Evolutionary conservation across 2,113 vertebrate species (phyloP).

Genomic region (Tachysurus vachellii): DNA sequence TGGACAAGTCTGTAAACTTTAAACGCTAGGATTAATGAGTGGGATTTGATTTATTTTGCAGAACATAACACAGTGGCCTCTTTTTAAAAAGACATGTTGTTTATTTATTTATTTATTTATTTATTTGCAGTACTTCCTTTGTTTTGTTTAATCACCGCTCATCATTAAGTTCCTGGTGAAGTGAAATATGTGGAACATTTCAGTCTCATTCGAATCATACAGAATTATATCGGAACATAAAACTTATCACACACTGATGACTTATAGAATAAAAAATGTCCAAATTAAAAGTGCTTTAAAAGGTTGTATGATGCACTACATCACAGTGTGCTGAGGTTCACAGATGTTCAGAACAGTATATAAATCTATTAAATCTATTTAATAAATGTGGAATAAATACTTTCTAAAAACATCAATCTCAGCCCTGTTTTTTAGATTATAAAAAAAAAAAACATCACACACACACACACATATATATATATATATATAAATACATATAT

Average conservation of each 20-base stretch:
- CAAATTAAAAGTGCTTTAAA: neutral
- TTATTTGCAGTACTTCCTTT: neutral
- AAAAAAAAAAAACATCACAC: too few relatives aligned
- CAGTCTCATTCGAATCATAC: neutral
- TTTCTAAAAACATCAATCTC: neutral
- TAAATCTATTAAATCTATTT: neutral
- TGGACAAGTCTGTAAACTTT: neutral
- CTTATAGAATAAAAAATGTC: neutral
- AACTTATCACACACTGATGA: neutral
- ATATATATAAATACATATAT: too few relatives aligned
- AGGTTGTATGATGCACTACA: neutral
- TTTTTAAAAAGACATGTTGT: neutral
- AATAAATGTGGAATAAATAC: neutral
- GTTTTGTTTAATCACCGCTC: neutral
- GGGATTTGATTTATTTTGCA: neutral
- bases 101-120: neutral
- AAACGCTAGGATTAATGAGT: neutral
- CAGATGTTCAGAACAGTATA: neutral
- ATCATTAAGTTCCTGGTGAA: neutral
- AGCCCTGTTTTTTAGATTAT: too few relatives aligned
- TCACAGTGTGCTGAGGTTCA: neutral
- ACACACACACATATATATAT: too few relatives aligned
- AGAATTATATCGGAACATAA: neutral
- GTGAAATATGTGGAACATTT: neutral
- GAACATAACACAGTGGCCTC: neutral